Base-by-base conservation (phyloP, 2,797 vertebrate genomes). In the Gallirallus australis region DNA sequence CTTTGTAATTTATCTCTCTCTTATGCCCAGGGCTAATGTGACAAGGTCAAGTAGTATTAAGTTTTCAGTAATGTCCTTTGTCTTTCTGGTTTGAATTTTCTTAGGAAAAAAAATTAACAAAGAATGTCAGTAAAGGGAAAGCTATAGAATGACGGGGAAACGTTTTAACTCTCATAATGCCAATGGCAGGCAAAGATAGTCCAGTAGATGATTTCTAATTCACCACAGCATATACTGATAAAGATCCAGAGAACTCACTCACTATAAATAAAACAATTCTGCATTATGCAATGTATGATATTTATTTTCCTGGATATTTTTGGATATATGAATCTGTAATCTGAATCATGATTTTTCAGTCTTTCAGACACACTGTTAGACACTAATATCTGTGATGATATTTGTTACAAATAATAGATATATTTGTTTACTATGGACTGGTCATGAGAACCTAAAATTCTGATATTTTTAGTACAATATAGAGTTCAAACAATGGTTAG, bases 81-180 rank as follows among this genome's bases (percentile, higher is more conserved):
- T 98, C 97, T 98, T 97, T 98, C 98, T 98, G 98, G 98, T 98
- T 98, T 98, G 98, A 98, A 98, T 98, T 98, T 98, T 98, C 97
- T 96, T 96, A 84, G 89, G 96, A 96, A 97, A 96, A 94, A 96
- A 96, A 97, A 96, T 97, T 98, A 97, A 96, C 92, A 96, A 96
- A 97, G 97, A 97, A 97, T 96, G 95, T 97, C 83, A 94, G 95
- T 97, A 93, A 96, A 96, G 86, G 82, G 77, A 96, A 97, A 87
- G 95, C 93, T 97, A 94, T 97, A 97, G 92, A 97, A 96, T 97
- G 85, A 82, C 75, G 0, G 31, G 64, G 82, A 92, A 96, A 90
- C 2, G 2, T 81, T 95, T 96, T 96, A 93, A 93, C 81, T 96
- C 90, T 93, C 89, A 28, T 97, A 90, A 53, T 95, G 88, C 92